A percentile compares a stretch with the other conserved stretches of the same genome.
These are phyloP conservation scores for Pogonocichla stellata DNA, from an alignment of 2,113 vertebrate genomes.

Conservation along the genomic window DNA sequence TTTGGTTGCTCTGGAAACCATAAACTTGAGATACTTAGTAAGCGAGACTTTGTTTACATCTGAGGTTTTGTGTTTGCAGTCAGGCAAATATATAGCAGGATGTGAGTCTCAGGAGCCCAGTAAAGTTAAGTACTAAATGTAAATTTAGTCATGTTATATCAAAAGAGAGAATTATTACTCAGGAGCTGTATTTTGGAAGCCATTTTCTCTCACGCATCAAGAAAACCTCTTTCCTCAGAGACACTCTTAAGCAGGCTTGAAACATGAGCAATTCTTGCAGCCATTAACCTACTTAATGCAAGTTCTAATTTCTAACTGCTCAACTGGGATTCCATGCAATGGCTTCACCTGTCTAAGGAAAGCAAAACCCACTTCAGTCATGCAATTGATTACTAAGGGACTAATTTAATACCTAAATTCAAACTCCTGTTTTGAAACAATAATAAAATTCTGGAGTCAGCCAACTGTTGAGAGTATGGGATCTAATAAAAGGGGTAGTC, in stretches of 20 bases:
- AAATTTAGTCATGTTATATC: background rate
- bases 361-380: background rate
- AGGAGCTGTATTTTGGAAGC: background rate
- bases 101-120: background rate
- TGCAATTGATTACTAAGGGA: background rate
- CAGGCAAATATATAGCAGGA: background rate
- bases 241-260: background rate
- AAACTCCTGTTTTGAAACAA: background rate
- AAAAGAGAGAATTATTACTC: background rate
- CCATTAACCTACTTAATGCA: constrained; percentile 48
- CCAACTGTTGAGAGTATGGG: background rate
- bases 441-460: background rate
- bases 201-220: background rate
- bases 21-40: background rate
- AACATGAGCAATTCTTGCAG: background rate
- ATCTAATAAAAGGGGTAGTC: background rate
- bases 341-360: background rate
- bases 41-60: constrained; percentile 1
- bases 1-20: constrained; percentile 56
- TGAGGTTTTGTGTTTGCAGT: background rate
- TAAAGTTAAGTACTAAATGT: background rate
- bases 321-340: constrained; percentile 12
- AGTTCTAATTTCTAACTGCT: constrained; percentile 29
- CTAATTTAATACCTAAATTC: background rate
- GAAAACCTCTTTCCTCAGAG: background rate